Conservation (phyloP, 2,113 vertebrate genomes). For the Nothobranchius kuhntae region DNA sequence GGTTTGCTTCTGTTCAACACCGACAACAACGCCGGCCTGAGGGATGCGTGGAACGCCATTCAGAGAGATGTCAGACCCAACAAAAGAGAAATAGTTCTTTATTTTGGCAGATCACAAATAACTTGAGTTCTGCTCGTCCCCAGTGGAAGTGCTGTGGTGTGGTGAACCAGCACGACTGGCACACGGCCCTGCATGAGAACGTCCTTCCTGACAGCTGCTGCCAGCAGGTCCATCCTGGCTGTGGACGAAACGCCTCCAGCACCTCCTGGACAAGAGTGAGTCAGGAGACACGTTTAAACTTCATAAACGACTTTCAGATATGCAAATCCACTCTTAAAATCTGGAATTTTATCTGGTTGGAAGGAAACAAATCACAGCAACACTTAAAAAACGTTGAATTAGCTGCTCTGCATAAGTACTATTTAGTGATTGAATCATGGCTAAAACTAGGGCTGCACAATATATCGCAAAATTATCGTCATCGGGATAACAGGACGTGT, state of each 20-base stretch:
- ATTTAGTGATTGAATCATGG: too few species aligned
- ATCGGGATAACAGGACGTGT: too few species aligned
- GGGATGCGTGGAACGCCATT: constrained; percentile 95
- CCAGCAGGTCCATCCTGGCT: constrained; percentile 85
- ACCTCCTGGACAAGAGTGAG: constrained; percentile 87
- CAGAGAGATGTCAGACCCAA: constrained; percentile 76
- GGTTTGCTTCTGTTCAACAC: constrained; percentile 91
- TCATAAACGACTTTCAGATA: too few species aligned
- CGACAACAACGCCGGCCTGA: constrained; percentile 91
- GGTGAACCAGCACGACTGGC: constrained; percentile 88
- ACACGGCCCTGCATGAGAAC: constrained; percentile 84
- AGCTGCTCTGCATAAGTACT: too few species aligned
- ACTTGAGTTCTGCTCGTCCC: not conserved
- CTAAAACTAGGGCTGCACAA: too few species aligned
- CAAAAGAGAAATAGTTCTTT: not conserved
- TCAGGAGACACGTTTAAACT: not conserved
- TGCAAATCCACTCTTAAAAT: too few species aligned
- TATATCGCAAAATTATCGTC: too few species aligned
- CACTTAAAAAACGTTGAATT: too few species aligned
- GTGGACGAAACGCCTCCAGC: constrained; percentile 87
- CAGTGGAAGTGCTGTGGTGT: constrained; percentile 97
- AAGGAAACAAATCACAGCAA: too few species aligned
- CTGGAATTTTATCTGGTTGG: too few species aligned
- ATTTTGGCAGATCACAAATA: too few species aligned
- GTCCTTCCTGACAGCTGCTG: constrained; percentile 93